These are phyloP conservation scores for Myrmecophaga tridactyla DNA, from an alignment of 2,113 vertebrate species.

Conservation along the genomic window DNA sequence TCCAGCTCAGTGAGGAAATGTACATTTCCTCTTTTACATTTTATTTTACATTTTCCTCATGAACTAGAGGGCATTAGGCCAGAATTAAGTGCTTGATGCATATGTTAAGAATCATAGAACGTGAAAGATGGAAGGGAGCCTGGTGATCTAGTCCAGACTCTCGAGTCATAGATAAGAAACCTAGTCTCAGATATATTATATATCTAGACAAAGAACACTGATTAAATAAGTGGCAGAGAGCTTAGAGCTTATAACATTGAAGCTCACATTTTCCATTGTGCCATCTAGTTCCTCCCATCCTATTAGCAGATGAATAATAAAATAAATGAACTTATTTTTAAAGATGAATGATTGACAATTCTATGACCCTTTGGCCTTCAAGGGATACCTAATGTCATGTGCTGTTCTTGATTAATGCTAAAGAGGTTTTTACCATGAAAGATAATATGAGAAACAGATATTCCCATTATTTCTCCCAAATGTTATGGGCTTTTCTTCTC, in stretches of 20 bases:
- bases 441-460: neutral
- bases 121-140: neutral
- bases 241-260: fast-evolving
- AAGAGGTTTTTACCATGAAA: neutral
- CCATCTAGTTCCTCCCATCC: neutral
- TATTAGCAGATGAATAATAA: neutral
- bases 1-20: neutral
- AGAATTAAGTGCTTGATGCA: neutral
- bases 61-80: neutral
- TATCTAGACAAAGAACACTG: neutral
- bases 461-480: neutral
- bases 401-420: neutral
- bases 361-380: neutral
- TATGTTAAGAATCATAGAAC: neutral
- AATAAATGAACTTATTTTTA: neutral
- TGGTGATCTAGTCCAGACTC: neutral
- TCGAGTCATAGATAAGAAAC: neutral
- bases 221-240: neutral
- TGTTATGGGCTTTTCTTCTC: neutral
- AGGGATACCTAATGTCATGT: neutral
- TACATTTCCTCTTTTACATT: neutral
- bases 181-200: neutral
- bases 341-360: neutral
- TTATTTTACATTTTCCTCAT: neutral
- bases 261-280: neutral